Conservation (phyloP, 2,888 invertebrate genomes). For the Drosophila algonquin region DNA sequence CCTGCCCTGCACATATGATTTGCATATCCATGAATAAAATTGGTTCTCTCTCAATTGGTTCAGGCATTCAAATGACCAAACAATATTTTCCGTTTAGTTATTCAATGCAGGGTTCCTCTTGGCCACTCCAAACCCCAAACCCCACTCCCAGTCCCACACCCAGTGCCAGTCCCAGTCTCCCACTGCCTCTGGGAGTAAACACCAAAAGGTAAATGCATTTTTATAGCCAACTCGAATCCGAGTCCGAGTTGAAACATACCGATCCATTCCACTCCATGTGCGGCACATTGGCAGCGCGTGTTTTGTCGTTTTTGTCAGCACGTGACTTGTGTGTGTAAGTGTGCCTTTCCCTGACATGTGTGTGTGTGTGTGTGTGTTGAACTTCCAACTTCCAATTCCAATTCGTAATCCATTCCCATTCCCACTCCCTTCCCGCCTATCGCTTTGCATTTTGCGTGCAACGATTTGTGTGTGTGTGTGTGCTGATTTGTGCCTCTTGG, state of each 20-base stretch:
- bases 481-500: conserved; percentile 48
- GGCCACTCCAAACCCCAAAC: too few relatives aligned
- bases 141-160: too few relatives aligned
- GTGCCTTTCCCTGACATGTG: conserved; percentile 7
- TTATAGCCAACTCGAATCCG: conserved; percentile 20
- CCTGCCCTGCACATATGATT: conserved; percentile 11
- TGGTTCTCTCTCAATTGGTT: not conserved
- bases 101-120: conserved; percentile 15
- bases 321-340: conserved; percentile 68
- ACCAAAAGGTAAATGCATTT: conserved; percentile 41
- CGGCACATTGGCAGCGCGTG: conserved; percentile 61
- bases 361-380: not conserved
- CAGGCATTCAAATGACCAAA: not conserved
- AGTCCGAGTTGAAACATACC: not conserved
- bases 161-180: too few relatives aligned
- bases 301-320: conserved; percentile 72
- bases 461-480: conserved; percentile 57
- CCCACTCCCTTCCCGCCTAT: conserved; percentile 13
- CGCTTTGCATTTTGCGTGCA: conserved; percentile 77
- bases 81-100: conserved; percentile 26
- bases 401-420: not conserved
- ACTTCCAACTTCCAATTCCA: not conserved
- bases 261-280: conserved; percentile 42
- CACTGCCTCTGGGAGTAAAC: not conserved
- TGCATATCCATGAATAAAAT: conserved; percentile 21